phyloP scores from a whole-genome alignment of 23 tunicate genomes.

The Diplosoma virens region DNA sequence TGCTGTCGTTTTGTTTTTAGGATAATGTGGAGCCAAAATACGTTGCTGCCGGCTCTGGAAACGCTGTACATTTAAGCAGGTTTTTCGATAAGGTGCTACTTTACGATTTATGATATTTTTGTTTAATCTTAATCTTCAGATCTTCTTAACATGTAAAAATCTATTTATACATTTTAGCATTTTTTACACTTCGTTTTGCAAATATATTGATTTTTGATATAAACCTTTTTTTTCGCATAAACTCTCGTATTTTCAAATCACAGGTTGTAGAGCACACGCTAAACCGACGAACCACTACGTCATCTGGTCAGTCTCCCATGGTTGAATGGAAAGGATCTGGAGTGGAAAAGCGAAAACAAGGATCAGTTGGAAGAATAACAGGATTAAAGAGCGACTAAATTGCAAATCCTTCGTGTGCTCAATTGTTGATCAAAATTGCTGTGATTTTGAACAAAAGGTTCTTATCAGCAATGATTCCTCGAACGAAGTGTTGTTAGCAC shows the following conservation, averaged over 20 bases:
- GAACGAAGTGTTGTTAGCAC: no score
- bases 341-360: neutral
- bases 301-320: neutral
- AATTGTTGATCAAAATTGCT: no score
- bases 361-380: neutral
- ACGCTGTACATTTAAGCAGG: constrained; percentile 69
- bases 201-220: no score
- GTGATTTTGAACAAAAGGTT: no score
- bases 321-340: neutral
- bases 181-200: no score
- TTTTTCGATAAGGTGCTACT: constrained; percentile 80
- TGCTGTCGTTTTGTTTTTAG: constrained; percentile 26
- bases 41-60: constrained; percentile 87
- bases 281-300: neutral
- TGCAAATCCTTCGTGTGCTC: no score
- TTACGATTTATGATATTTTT: neutral
- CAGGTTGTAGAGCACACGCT: neutral
- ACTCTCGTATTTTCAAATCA: no score
- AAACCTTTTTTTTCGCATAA: no score
- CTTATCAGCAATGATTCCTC: no score
- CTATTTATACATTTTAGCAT: no score
- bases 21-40: constrained; percentile 63
- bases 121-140: no score
- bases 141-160: no score
- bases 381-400: neutral